Percentiles rank a stretch among this genome's conserved stretches.
These are phyloP conservation scores for Polyploca ridens DNA, from an alignment of 2,888 invertebrate species.

Conservation along the genomic window DNA sequence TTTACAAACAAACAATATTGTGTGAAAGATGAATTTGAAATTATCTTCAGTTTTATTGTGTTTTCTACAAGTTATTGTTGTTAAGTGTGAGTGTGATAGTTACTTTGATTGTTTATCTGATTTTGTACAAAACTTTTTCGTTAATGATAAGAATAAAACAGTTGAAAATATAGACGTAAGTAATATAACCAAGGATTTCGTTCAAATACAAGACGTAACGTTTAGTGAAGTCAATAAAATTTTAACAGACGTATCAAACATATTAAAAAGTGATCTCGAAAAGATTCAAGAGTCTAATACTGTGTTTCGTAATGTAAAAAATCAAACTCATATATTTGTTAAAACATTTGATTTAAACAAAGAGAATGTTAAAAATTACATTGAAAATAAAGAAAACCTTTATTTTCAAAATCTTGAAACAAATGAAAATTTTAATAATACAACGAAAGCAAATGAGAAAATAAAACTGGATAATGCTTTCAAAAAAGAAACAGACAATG, in stretches of 20 bases:
- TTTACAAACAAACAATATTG: constrained; percentile 45
- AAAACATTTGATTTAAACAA: constrained; percentile 53
- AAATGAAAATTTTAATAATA: constrained; percentile 6
- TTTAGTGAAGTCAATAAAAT: constrained; percentile 44
- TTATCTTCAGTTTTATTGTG: constrained; percentile 37
- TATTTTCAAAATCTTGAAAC: background rate
- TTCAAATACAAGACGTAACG: constrained; percentile 38
- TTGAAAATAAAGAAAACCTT: constrained; percentile 19
- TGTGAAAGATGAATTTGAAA: constrained; percentile 38
- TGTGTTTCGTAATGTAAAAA: constrained; percentile 38
- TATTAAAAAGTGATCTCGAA: constrained; percentile 51
- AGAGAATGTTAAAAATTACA: constrained; percentile 23
- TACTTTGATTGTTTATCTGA: constrained; percentile 52
- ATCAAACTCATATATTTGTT: constrained; percentile 56
- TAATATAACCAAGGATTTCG: constrained; percentile 36
- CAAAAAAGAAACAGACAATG: constrained; percentile 23
- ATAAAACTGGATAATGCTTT: constrained; percentile 12
- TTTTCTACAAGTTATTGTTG: constrained; percentile 32
- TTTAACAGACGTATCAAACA: constrained; percentile 46
- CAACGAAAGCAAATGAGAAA: constrained; percentile 17
- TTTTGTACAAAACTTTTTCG: constrained; percentile 47
- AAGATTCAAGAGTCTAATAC: constrained; percentile 28
- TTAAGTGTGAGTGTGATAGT: constrained; percentile 58
- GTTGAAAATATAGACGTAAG: constrained; percentile 34
- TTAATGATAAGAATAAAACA: constrained; percentile 27